Evolutionary conservation across 2,888 invertebrate species (phyloP).

Genomic region (Chrysotoxum bicinctum): DNA sequence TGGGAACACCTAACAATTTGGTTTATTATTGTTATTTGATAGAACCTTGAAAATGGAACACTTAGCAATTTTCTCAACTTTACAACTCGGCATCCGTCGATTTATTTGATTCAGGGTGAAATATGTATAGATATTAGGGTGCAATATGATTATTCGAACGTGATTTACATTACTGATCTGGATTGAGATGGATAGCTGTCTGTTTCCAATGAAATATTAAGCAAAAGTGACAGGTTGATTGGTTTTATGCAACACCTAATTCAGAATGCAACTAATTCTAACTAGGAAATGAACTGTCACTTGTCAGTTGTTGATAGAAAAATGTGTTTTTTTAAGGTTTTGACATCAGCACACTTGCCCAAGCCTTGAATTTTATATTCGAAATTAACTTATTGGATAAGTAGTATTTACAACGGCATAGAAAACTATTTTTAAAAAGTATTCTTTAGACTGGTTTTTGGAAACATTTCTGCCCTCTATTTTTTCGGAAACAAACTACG

Average conservation of each 20-base stretch:
- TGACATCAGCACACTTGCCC: no score
- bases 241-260: neutral
- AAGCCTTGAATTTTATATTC: no score
- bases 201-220: neutral
- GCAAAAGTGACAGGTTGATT: neutral
- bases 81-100: neutral
- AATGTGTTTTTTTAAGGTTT: no score
- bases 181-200: no score
- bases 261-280: neutral
- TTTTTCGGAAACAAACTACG: no score
- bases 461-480: no score
- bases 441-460: no score
- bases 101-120: neutral
- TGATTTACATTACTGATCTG: neutral
- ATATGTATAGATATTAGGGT: neutral
- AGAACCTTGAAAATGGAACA: neutral
- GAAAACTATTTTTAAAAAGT: no score
- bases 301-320: neutral
- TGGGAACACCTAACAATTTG: neutral
- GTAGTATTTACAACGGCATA: no score
- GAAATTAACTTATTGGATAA: no score
- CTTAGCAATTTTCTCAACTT: slow-evolving; percentile 5
- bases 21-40: neutral
- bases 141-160: neutral
- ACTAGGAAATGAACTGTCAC: neutral